Evolutionary conservation across 2,113 vertebrate species (phyloP).

Genomic region (Megaceryle maxima): DNA sequence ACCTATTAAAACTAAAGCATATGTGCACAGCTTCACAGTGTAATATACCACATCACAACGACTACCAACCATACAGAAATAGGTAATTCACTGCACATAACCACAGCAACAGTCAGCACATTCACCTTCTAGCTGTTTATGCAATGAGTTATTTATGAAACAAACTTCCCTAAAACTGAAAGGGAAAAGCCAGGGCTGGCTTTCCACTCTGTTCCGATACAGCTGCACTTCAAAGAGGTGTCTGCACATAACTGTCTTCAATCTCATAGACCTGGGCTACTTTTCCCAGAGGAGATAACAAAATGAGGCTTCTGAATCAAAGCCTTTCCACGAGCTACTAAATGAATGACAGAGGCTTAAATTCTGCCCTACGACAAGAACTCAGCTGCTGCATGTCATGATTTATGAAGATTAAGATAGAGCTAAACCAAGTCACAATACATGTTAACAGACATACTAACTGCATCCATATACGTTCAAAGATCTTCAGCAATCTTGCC

Average conservation of each 20-base stretch:
- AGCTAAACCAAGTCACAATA: not conserved
- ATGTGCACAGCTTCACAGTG: not conserved
- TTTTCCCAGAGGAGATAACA: not conserved
- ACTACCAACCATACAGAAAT: not conserved
- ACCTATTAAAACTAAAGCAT: not conserved
- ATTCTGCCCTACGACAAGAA: not conserved
- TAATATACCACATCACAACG: not conserved
- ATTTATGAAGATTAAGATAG: not conserved
- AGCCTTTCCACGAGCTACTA: not conserved
- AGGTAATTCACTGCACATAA: not conserved
- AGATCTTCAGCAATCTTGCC: not conserved
- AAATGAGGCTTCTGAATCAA: not conserved
- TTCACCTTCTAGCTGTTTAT: not conserved
- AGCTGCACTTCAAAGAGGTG: not conserved
- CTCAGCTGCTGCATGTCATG: not conserved
- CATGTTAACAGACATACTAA: not conserved
- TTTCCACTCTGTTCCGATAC: not conserved
- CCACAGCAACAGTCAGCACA: not conserved
- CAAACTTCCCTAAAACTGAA: not conserved
- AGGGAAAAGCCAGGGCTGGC: not conserved
- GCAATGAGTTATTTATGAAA: not conserved
- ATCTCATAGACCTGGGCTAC: not conserved
- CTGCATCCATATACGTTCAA: not conserved
- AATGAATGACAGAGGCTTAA: not conserved
- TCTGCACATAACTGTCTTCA: not conserved